Conservation (phyloP, 2,113 vertebrate genomes). For the Glaucomys volans region DNA sequence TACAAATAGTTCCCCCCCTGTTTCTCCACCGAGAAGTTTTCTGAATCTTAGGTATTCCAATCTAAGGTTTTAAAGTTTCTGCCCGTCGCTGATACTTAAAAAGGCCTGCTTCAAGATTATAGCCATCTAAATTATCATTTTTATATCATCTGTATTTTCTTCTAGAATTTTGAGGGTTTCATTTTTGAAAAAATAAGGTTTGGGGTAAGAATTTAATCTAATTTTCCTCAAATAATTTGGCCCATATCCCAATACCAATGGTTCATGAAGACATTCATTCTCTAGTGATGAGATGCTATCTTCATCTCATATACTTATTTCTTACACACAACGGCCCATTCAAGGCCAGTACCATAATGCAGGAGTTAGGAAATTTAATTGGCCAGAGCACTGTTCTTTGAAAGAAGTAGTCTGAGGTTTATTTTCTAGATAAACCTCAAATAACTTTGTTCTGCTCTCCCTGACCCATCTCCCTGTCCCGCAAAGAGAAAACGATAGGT, state of each 20-base stretch:
- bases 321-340: background rate
- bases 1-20: background rate
- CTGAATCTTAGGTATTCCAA: background rate
- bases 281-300: background rate
- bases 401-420: slow-evolving; percentile 1
- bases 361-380: background rate
- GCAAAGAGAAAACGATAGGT: background rate
- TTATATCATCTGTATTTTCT: slow-evolving; percentile 23
- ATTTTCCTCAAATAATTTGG: background rate
- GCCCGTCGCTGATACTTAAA: background rate
- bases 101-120: background rate
- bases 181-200: slow-evolving; percentile 20
- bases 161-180: background rate
- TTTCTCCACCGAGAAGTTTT: background rate
- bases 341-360: background rate
- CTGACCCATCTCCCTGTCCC: background rate
- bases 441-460: background rate
- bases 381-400: background rate
- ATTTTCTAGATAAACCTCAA: background rate
- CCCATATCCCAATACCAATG: background rate
- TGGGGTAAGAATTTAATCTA: background rate
- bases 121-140: background rate
- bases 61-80: background rate
- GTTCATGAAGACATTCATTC: background rate
- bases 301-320: background rate